Evolutionary conservation across 2,888 invertebrate species (phyloP).

Genomic region (Ctenicera cuprea): DNA sequence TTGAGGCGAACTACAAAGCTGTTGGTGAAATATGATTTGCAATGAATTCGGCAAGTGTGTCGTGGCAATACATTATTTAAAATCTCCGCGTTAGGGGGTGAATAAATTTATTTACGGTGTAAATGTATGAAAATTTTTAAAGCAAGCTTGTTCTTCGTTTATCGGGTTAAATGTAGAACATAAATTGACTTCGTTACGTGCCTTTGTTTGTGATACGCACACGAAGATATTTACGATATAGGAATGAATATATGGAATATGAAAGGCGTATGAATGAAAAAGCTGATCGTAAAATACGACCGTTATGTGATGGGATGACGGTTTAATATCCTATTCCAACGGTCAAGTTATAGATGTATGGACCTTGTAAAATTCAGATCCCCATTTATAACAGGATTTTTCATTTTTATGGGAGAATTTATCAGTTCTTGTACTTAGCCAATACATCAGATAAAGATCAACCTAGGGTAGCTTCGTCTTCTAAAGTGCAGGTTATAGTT

Average conservation of each 20-base stretch:
- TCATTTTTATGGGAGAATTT: slow-evolving; percentile 37
- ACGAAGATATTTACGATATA: slow-evolving; percentile 51
- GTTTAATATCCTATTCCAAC: slow-evolving; percentile 51
- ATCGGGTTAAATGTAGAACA: slow-evolving; percentile 39
- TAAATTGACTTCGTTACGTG: slow-evolving; percentile 49
- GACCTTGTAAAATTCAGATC: slow-evolving; percentile 51
- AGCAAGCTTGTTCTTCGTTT: slow-evolving; percentile 36
- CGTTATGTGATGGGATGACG: slow-evolving; percentile 50
- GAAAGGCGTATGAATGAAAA: slow-evolving; percentile 52
- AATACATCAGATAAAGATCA: slow-evolving; percentile 10
- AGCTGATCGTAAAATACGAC: slow-evolving; percentile 51
- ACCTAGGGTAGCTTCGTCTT: not conserved
- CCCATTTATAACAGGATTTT: slow-evolving; percentile 48
- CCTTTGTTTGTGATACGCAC: slow-evolving; percentile 46
- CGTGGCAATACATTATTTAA: slow-evolving; percentile 16
- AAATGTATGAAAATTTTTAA: slow-evolving; percentile 26
- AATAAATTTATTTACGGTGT: slow-evolving; percentile 27
- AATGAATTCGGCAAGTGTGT: slow-evolving; percentile 25
- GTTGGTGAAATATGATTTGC: slow-evolving; percentile 25
- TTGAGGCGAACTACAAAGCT: slow-evolving; percentile 13
- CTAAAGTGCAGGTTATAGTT: not conserved
- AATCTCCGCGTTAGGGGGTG: slow-evolving; percentile 11
- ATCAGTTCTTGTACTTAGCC: slow-evolving; percentile 21
- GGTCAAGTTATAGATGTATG: slow-evolving; percentile 51
- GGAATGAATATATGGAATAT: slow-evolving; percentile 46